phyloP scores from a whole-genome alignment of 1,140 invertebrate genomes.

The Drosophila parabipectinata region DNA sequence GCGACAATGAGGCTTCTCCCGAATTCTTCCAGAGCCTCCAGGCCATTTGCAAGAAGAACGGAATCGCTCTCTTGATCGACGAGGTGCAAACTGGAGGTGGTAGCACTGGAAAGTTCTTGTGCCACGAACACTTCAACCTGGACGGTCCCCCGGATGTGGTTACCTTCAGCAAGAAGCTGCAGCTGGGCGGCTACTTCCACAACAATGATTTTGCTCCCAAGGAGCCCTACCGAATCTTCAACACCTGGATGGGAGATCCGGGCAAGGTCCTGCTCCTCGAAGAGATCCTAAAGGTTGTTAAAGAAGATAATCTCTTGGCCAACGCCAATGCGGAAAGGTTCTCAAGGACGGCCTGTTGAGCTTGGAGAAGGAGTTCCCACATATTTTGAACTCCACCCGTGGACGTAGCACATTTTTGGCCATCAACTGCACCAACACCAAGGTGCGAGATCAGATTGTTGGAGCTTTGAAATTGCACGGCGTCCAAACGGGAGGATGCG shows the following conservation, averaged over 20 bases:
- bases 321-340: constrained; percentile 91
- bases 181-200: constrained; percentile 97
- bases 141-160: constrained; percentile 95
- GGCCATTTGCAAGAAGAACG: constrained; percentile 91
- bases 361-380: constrained; percentile 90
- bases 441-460: constrained; percentile 92
- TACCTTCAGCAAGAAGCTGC: constrained; percentile 99
- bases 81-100: constrained; percentile 99
- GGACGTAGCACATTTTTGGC: constrained; percentile 97
- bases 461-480: constrained; percentile 90
- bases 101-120: constrained; percentile 98
- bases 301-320: constrained; percentile 92
- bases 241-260: constrained; percentile 99
- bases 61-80: constrained; percentile 93
- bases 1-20: constrained; percentile 96
- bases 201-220: constrained; percentile 89
- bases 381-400: constrained; percentile 91
- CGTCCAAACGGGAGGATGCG: constrained; percentile 96
- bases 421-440: constrained; percentile 89
- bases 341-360: constrained; percentile 89
- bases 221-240: constrained; percentile 96
- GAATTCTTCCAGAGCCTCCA: constrained; percentile 96
- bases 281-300: constrained; percentile 93
- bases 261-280: constrained; percentile 96
- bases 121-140: constrained; percentile 96